These are phyloP conservation scores for Coptodon bakossiorum DNA, from an alignment of 2,113 vertebrate genomes.

Conservation along the genomic window DNA sequence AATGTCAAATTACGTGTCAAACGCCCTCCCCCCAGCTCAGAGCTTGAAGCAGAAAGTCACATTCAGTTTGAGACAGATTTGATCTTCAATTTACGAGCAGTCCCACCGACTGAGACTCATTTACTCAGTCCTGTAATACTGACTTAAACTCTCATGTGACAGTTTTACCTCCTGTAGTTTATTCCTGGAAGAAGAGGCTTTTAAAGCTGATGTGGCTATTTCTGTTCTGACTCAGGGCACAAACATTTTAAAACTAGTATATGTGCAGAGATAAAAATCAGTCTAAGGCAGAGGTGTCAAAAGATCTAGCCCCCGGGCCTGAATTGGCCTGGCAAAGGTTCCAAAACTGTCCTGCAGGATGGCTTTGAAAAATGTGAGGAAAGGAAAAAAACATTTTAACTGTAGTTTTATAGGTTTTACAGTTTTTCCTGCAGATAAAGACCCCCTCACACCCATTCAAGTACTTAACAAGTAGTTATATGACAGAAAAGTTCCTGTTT, in stretches of 20 bases:
- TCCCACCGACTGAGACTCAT: background rate
- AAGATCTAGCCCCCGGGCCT: background rate
- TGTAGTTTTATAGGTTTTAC: background rate
- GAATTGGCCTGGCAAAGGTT: background rate
- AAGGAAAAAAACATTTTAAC: fast-evolving
- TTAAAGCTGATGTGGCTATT: background rate
- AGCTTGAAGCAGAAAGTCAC: background rate
- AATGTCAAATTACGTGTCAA: background rate
- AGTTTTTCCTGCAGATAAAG: background rate
- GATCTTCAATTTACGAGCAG: background rate
- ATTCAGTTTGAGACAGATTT: background rate
- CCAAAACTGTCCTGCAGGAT: background rate
- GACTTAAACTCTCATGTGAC: background rate
- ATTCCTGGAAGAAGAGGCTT: background rate
- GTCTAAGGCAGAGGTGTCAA: background rate
- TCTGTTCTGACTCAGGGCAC: background rate
- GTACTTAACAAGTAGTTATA: background rate
- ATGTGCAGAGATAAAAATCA: background rate
- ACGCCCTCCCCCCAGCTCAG: background rate
- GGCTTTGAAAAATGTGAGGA: background rate
- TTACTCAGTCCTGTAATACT: background rate
- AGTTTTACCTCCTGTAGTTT: background rate
- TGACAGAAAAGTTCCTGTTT: background rate
- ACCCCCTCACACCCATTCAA: background rate
- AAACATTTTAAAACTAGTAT: background rate